These are phyloP conservation scores for Alces alces DNA, from an alignment of 2,113 vertebrate genomes.

Conservation along the genomic window DNA sequence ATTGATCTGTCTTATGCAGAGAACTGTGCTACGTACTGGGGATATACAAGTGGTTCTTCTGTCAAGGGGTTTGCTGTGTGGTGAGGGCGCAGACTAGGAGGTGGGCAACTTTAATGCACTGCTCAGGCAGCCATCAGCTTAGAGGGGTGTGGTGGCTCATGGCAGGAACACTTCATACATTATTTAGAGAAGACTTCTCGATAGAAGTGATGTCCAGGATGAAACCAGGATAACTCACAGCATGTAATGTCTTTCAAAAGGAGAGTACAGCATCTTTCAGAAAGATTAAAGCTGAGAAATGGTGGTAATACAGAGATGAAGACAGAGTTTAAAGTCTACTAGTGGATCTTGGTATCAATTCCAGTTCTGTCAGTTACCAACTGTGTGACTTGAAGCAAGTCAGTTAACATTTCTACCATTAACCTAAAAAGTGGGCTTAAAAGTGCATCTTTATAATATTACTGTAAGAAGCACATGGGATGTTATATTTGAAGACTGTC, in stretches of 20 bases:
- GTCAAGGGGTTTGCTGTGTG: not conserved
- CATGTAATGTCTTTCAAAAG: not conserved
- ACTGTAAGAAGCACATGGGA: not conserved
- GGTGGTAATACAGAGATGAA: not conserved
- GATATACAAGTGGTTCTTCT: not conserved
- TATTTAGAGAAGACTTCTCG: not conserved
- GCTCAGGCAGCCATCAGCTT: not conserved
- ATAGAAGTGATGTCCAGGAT: not conserved
- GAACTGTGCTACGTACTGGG: not conserved
- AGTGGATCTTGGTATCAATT: not conserved
- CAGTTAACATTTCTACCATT: not conserved
- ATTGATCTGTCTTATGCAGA: not conserved
- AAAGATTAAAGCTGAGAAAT: not conserved
- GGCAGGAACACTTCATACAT: not conserved
- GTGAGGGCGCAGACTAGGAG: not conserved
- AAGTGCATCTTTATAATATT: not conserved
- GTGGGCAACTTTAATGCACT: not conserved
- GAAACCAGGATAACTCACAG: not conserved
- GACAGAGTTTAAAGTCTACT: not conserved
- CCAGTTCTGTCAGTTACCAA: not conserved
- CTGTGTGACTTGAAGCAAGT: not conserved
- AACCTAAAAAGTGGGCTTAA: not conserved
- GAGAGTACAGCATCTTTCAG: not conserved
- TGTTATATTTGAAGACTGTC: not conserved
- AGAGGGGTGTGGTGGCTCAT: not conserved